Percentiles rank a stretch among this genome's conserved stretches.
These are phyloP conservation scores for Semaprochilodus insignis DNA, from an alignment of 2,797 vertebrate genomes.

Conservation along the genomic window DNA sequence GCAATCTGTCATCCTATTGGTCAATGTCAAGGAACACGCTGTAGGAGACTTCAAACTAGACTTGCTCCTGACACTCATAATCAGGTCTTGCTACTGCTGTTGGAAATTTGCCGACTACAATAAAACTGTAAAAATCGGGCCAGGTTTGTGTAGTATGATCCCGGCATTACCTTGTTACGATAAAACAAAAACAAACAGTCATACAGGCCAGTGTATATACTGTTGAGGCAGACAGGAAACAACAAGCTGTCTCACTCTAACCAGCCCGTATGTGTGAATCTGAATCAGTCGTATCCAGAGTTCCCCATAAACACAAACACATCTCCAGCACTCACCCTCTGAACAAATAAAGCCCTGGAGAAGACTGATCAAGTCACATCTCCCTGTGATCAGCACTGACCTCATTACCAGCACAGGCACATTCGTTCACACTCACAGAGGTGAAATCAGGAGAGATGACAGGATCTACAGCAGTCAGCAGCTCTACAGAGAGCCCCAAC, in stretches of 20 bases:
- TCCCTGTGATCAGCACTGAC: constrained; percentile 3
- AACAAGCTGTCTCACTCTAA: neutral
- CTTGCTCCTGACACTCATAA: too few species aligned
- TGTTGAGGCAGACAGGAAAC: too few species aligned
- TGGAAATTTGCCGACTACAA: too few species aligned
- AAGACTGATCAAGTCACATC: constrained; percentile 25
- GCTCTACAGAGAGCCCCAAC: neutral
- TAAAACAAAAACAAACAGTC: too few species aligned
- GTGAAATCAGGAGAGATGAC: neutral
- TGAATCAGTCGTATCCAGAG: neutral
- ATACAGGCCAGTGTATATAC: too few species aligned
- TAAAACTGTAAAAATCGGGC: too few species aligned
- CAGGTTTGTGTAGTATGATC: too few species aligned
- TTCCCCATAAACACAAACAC: constrained; percentile 13
- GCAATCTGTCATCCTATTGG: too few species aligned
- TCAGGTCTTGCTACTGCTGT: too few species aligned
- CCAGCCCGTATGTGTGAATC: neutral
- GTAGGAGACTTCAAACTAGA: too few species aligned
- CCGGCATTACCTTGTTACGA: too few species aligned
- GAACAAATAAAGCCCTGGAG: neutral
- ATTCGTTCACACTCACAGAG: constrained; percentile 5
- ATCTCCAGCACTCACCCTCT: neutral
- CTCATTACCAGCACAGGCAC: neutral
- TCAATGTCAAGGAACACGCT: too few species aligned
- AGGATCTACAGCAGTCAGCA: neutral